A percentile compares a stretch with the other conserved stretches of the same genome.
phyloP scores from a whole-genome alignment of 2,888 invertebrate genomes.

The Helicoverpa assulta region DNA sequence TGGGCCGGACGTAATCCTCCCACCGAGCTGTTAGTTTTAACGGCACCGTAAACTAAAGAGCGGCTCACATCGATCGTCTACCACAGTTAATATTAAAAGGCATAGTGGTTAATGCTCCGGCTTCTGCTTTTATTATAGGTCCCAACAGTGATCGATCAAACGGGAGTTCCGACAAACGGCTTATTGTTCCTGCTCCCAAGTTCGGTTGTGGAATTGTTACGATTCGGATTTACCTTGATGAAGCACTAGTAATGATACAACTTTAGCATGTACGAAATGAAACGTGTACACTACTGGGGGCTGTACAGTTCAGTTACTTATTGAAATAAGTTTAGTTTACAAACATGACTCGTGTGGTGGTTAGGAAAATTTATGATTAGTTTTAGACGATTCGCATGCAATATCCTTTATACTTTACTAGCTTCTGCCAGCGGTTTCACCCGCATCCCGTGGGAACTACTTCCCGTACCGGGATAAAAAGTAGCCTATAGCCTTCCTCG shows the following conservation, averaged over 20 bases:
- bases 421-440: too few relatives aligned
- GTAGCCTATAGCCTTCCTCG: too few relatives aligned
- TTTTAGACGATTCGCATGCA: too few relatives aligned
- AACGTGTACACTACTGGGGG: conserved; percentile 23
- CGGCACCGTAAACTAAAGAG: conserved; percentile 81
- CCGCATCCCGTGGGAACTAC: too few relatives aligned
- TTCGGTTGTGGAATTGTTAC: conserved; percentile 67
- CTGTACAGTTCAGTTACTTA: conserved; percentile 3
- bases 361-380: conserved; percentile 6
- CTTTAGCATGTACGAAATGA: conserved; percentile 54
- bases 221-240: conserved; percentile 70
- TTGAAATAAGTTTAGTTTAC: conserved; percentile 16
- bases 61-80: conserved; percentile 75
- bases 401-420: too few relatives aligned
- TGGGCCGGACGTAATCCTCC: conserved; percentile 81
- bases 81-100: conserved; percentile 78
- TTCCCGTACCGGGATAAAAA: too few relatives aligned
- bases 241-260: conserved; percentile 75
- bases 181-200: conserved; percentile 70
- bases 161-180: conserved; percentile 66
- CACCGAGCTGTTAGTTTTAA: conserved; percentile 83
- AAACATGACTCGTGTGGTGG: conserved; percentile 19
- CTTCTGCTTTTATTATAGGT: conserved; percentile 69
- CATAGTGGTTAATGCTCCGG: conserved; percentile 64
- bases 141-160: conserved; percentile 74